These are phyloP conservation scores for Zoanthus sansibaricus DNA, from an alignment of 92 coral and sea anemone species.

Conservation along the genomic window DNA sequence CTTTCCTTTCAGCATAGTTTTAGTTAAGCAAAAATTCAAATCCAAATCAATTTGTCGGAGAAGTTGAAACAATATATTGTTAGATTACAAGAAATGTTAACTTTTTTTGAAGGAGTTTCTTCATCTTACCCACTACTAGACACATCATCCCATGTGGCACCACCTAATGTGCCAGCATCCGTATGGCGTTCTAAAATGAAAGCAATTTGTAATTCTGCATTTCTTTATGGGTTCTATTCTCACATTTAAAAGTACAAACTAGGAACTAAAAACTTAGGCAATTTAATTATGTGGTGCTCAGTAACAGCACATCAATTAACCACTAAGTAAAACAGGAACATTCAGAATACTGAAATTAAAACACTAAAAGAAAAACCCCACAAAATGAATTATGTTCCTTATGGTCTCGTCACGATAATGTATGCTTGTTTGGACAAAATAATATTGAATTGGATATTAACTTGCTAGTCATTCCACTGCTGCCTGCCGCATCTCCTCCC, in stretches of 20 bases:
- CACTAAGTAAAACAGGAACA: conserved; percentile 56
- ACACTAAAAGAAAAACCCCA: conserved; percentile 57
- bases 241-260: conserved; percentile 45
- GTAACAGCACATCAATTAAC: conserved; percentile 58
- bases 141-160: conserved; percentile 46
- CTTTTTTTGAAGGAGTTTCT: conserved; percentile 62
- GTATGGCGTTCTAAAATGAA: conserved; percentile 63
- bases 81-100: conserved; percentile 59
- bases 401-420: conserved; percentile 47
- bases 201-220: conserved; percentile 61
- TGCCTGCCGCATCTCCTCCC: conserved; percentile 68
- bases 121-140: conserved; percentile 60
- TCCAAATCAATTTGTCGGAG: conserved; percentile 50
- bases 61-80: conserved; percentile 49
- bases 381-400: conserved; percentile 49
- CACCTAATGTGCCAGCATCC: conserved; percentile 62
- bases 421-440: conserved; percentile 46
- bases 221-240: conserved; percentile 18
- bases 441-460: conserved; percentile 51
- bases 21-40: conserved; percentile 43
- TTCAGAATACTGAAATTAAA: conserved; percentile 26
- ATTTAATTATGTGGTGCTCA: conserved; percentile 58
- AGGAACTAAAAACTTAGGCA: conserved; percentile 49
- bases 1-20: conserved; percentile 27
- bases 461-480: conserved; percentile 69